A percentile compares a stretch with the other conserved stretches of the same genome.
Evolutionary conservation across 2,113 vertebrate genomes (phyloP).

Genomic region (Pelecanoides urinatrix): DNA sequence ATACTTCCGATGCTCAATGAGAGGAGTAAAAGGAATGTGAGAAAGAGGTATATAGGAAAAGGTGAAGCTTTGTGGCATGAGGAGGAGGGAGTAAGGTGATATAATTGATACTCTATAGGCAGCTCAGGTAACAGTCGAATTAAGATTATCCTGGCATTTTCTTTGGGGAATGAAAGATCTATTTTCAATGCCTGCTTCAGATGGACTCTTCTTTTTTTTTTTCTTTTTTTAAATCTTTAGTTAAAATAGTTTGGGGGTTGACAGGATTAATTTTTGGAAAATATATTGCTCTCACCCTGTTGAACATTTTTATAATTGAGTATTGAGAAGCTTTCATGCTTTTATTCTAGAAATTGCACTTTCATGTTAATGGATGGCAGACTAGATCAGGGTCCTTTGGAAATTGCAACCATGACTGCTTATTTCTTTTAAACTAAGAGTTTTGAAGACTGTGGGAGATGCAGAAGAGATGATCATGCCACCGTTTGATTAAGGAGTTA

Average conservation of each 20-base stretch:
- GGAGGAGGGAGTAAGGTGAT: not conserved
- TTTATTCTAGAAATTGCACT: not conserved
- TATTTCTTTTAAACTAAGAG: not conserved
- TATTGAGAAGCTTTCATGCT: not conserved
- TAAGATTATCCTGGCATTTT: not conserved
- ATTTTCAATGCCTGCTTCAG: not conserved
- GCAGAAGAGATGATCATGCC: not conserved
- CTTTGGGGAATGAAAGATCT: not conserved
- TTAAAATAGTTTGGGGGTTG: not conserved
- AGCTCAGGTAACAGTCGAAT: constrained; percentile 36
- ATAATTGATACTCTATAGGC: not conserved
- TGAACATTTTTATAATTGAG: not conserved
- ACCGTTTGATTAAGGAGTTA: not conserved
- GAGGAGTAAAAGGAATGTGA: not conserved
- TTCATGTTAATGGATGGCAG: not conserved
- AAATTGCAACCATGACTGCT: not conserved
- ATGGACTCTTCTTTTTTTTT: not conserved
- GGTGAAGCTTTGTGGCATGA: not conserved
- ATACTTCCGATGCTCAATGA: not conserved
- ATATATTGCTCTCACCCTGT: not conserved
- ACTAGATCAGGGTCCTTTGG: not conserved
- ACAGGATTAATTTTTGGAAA: not conserved
- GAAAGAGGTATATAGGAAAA: not conserved
- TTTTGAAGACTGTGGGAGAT: not conserved
- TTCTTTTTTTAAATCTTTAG: not conserved